Conservation (phyloP, 2,797 vertebrate species). For the Gymnocypris eckloni region DNA sequence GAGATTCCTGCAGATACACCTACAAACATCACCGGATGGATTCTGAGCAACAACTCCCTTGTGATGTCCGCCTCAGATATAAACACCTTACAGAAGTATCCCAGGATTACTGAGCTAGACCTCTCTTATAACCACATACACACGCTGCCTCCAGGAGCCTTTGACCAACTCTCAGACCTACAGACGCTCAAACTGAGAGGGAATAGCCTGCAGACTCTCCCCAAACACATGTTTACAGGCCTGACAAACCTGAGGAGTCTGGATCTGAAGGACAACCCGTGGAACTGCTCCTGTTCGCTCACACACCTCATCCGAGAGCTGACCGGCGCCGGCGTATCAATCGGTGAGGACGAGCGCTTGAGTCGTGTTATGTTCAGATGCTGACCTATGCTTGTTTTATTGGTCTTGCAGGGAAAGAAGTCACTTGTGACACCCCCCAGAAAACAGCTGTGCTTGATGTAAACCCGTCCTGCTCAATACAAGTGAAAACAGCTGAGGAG, state of each 20-base stretch:
- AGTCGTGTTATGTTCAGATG: neutral
- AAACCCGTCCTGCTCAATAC: neutral
- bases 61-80: slow-evolving; percentile 68
- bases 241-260: slow-evolving; percentile 67
- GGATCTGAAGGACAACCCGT: slow-evolving; percentile 82
- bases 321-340: slow-evolving; percentile 66
- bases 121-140: slow-evolving; percentile 80
- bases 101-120: slow-evolving; percentile 76
- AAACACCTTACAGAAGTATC: slow-evolving; percentile 69
- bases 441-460: slow-evolving; percentile 38
- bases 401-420: slow-evolving; percentile 14
- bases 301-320: slow-evolving; percentile 72
- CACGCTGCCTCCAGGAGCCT: slow-evolving; percentile 74
- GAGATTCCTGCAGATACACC: slow-evolving; percentile 69
- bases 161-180: slow-evolving; percentile 75
- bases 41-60: slow-evolving; percentile 74
- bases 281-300: slow-evolving; percentile 84
- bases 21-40: slow-evolving; percentile 69
- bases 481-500: neutral
- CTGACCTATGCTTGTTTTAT: too few species aligned
- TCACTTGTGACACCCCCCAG: slow-evolving; percentile 45
- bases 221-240: slow-evolving; percentile 61
- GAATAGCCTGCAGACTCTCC: slow-evolving; percentile 69
- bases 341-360: slow-evolving; percentile 72
- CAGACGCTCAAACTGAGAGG: slow-evolving; percentile 72